Base-by-base conservation (phyloP, 2,888 invertebrate genomes). In the Microctonus hyperodae region DNA sequence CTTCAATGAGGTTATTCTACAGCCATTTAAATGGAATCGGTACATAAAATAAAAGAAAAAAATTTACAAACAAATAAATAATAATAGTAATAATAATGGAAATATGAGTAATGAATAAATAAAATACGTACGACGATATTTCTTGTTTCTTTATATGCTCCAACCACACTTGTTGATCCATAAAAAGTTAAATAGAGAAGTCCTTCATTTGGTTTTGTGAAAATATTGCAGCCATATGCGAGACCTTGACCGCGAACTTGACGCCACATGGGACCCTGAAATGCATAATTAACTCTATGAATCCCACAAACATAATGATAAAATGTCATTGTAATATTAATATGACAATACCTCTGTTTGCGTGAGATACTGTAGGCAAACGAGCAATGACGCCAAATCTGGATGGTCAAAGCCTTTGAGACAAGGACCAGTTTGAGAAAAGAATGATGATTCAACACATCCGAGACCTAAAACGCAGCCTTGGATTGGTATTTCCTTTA, bases 181-280 rank as follows among this genome's bases (percentile, higher is more conserved):
- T 90, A 90, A 57, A 96, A 88, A 0, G 89, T 86, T 77, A 96
- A 88, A 75, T 90, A 89, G 48, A 95, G 81, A 25, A 91, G 85
- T 2, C 92, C 93, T 84, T 92, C 91, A 79, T 90, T 87, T 4
- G 87, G 88, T 71, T 88, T 86, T 28, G 90, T 82, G 63, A 86
- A 85, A 76, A 93, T 88, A 74, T 87, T 87, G 85, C 92, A 95
- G 62, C 90, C 88, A 84, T 97, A 97, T 0, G 96, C 90, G 62
- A 94, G 88, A 0, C 96, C 96, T 77, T 91, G 90, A 44, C 96
- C 96, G 74, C 97, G 88, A 72, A 97, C 92, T 81, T 92, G 89
- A 61, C 90, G 89, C 94, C 94, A 96, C 90, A 96, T 90, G 28
- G 95, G 95, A 60, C 96, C 95, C 91, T 92, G 83, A n/a, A 75